Evolutionary conservation across 2,113 vertebrate genomes (phyloP).

Genomic region (Ahaetulla prasina): DNA sequence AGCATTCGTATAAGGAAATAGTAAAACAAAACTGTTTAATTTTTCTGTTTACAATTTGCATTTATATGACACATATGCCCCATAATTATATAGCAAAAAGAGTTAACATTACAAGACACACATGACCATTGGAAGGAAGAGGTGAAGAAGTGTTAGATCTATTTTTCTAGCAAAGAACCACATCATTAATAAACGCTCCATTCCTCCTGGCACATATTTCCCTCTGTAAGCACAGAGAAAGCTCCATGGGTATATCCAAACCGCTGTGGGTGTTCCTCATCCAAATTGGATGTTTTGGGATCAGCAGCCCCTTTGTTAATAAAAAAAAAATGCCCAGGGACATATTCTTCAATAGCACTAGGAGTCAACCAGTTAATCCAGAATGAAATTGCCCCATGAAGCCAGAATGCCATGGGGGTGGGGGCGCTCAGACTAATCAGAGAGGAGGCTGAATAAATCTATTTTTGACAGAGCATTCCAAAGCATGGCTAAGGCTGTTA

Average conservation of each 20-base stretch:
- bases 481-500: not conserved
- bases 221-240: not conserved
- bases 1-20: not conserved
- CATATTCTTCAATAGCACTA: not conserved
- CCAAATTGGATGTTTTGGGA: not conserved
- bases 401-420: not conserved
- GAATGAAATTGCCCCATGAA: not conserved
- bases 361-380: not conserved
- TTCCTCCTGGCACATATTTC: not conserved
- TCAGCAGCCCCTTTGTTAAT: not conserved
- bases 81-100: not conserved
- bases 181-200: not conserved
- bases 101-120: not conserved
- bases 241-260: not conserved
- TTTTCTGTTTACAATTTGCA: not conserved
- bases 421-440: not conserved
- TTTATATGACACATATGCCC: not conserved
- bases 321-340: not conserved
- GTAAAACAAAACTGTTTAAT: not conserved
- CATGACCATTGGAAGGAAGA: not conserved
- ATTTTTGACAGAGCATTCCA: not conserved
- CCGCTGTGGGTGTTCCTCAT: not conserved
- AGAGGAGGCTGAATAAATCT: not conserved
- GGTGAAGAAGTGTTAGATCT: not conserved
- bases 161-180: not conserved